A percentile compares a stretch with the other conserved stretches of the same genome.
Conservation (phyloP, 2,113 vertebrate genomes). For the Crotalus horridus region DNA sequence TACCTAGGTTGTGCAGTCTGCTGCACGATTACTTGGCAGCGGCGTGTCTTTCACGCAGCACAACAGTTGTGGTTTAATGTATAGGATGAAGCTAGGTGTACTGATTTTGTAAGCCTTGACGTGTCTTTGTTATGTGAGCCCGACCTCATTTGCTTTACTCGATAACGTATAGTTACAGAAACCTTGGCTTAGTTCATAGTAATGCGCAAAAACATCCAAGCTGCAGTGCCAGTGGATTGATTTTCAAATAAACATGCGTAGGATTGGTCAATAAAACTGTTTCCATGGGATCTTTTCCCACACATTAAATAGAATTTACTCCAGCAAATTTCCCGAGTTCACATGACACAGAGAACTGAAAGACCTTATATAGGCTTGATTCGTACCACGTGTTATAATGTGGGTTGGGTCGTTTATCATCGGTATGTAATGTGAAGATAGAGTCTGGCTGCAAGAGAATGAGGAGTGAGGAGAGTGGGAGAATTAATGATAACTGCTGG, state of each 20-base stretch:
- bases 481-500: neutral
- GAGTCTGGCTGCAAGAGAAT: neutral
- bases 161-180: neutral
- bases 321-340: neutral
- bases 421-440: too few species aligned
- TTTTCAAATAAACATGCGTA: neutral
- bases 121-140: neutral
- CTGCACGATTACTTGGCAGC: neutral
- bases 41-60: neutral
- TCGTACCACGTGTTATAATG: neutral
- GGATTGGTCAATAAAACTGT: neutral
- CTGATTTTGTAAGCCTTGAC: neutral
- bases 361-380: too few species aligned
- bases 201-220: neutral
- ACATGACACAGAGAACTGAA: neutral
- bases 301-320: neutral
- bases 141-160: neutral
- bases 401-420: too few species aligned
- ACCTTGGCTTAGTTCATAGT: neutral
- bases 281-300: neutral
- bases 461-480: neutral
- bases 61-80: neutral
- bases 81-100: neutral
- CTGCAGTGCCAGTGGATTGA: neutral
- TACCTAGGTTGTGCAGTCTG: neutral